phyloP scores from a whole-genome alignment of 1,140 invertebrate genomes.

The Tachypleus tridentatus region DNA sequence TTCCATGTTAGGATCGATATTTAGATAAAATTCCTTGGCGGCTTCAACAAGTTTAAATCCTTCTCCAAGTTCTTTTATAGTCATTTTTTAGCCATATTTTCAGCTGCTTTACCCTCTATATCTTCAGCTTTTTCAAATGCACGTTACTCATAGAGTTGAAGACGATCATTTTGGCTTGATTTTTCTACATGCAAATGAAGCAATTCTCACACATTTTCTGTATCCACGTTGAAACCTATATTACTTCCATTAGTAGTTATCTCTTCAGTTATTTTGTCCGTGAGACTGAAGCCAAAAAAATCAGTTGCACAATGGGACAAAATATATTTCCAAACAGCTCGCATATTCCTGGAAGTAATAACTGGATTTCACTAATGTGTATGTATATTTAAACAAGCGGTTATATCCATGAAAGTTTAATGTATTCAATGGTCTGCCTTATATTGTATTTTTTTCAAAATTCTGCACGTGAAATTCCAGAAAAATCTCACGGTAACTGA shows the following conservation, averaged over 20 bases:
- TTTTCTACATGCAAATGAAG: background rate
- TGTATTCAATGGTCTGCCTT: no score
- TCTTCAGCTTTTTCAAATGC: background rate
- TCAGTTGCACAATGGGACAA: background rate
- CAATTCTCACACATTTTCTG: constrained; percentile 1
- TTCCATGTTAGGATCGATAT: background rate
- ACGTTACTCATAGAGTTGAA: background rate
- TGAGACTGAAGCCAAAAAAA: background rate
- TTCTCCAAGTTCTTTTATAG: constrained; percentile 1
- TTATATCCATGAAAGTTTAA: no score
- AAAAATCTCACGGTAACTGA: no score
- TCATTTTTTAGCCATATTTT: background rate
- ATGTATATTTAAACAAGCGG: no score
- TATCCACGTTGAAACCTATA: constrained; percentile 1
- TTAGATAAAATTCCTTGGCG: background rate
- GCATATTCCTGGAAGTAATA: background rate
- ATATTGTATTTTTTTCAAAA: no score
- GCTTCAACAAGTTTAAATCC: constrained; percentile 2
- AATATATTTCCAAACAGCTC: background rate
- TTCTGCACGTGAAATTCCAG: no score
- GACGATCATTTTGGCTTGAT: background rate
- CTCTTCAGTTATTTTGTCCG: constrained; percentile 1
- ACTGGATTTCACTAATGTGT: no score
- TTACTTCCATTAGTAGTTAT: background rate
- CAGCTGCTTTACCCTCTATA: background rate